phyloP scores from a whole-genome alignment of 2,113 vertebrate genomes.

The Aptenodytes patagonicus region DNA sequence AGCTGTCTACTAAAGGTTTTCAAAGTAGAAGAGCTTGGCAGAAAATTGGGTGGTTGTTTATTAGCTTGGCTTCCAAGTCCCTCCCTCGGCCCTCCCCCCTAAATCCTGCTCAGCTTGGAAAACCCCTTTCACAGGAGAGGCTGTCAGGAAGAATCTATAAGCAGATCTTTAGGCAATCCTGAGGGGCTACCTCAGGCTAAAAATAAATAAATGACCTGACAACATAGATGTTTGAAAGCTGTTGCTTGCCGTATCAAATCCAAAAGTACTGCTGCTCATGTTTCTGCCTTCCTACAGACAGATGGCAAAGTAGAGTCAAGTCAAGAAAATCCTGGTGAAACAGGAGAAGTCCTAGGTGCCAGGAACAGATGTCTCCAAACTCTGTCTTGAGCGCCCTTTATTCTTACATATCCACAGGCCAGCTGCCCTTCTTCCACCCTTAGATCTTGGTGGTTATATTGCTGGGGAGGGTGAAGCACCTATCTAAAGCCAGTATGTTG shows the following conservation, averaged over 20 bases:
- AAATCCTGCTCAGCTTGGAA: background rate
- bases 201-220: conserved; percentile 20
- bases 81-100: background rate
- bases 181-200: conserved; percentile 2
- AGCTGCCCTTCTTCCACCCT: background rate
- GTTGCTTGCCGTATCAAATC: background rate
- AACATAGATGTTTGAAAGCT: background rate
- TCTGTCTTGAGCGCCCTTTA: background rate
- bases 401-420: background rate
- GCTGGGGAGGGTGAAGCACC: background rate
- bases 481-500: background rate
- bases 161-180: background rate
- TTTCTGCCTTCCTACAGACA: conserved; percentile 8
- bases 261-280: background rate
- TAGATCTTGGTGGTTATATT: background rate
- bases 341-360: background rate
- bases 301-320: background rate
- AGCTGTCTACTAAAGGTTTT: background rate
- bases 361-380: background rate
- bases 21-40: background rate
- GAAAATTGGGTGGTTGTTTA: background rate
- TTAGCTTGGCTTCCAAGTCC: background rate
- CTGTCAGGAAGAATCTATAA: background rate
- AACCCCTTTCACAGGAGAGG: background rate
- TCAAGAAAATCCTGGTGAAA: background rate